Conservation (phyloP, 2,797 vertebrate species). For the Pseudocheirus occidentalis region DNA sequence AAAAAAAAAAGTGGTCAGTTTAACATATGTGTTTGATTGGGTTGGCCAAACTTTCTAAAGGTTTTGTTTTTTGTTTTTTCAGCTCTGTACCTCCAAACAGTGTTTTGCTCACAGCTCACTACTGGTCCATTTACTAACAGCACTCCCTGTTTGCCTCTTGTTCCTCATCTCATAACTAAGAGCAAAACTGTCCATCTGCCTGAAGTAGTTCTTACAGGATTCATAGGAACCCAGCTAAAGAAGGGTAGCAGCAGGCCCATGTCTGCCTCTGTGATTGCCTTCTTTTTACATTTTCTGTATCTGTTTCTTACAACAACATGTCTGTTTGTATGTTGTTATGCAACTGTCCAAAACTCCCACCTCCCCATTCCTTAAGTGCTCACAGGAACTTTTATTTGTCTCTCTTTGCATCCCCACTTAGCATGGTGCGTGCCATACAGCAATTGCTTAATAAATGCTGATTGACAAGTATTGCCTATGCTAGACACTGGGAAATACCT, state of each 20-base stretch:
- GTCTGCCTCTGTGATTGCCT: not conserved
- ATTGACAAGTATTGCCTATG: not conserved
- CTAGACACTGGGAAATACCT: not conserved
- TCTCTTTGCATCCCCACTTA: not conserved
- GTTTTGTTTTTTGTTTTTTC: not conserved
- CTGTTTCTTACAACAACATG: not conserved
- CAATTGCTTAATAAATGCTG: not conserved
- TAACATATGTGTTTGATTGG: not conserved
- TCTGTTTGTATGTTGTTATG: not conserved
- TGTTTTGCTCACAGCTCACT: slow-evolving; percentile 11
- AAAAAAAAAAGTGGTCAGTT: no score
- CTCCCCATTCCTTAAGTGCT: not conserved
- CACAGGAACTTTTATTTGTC: not conserved
- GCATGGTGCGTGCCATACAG: not conserved
- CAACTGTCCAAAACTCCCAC: not conserved
- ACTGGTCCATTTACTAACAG: not conserved
- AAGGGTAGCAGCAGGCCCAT: no score
- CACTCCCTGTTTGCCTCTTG: not conserved
- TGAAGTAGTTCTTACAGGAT: not conserved
- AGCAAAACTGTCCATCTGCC: not conserved
- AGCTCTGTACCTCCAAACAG: not conserved
- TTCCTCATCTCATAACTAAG: no score
- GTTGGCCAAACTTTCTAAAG: not conserved
- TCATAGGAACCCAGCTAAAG: not conserved
- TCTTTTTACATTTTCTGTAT: not conserved